Conservation (phyloP, 2,888 invertebrate species). For the Rhaphigaster nebulosa region DNA sequence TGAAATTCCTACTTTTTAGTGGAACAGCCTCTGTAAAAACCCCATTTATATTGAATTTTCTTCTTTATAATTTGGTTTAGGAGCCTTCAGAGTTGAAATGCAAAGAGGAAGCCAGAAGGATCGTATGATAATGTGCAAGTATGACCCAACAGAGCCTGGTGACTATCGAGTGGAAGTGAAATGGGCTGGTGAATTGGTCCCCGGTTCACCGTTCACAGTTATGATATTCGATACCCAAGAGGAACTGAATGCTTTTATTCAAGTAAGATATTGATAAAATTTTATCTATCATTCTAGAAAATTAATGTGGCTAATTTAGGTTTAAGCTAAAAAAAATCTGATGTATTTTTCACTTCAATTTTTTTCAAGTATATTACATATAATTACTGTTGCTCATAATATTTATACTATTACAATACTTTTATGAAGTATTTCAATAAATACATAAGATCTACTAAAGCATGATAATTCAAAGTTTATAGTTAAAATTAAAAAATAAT, state of each 20-base stretch:
- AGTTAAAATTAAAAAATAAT: too few species aligned
- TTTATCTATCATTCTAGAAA: neutral
- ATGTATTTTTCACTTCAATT: too few species aligned
- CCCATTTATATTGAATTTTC: neutral
- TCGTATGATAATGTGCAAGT: slow-evolving; percentile 96
- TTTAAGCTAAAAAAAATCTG: neutral
- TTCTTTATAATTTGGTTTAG: slow-evolving; percentile 67
- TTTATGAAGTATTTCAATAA: too few species aligned
- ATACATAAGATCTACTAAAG: too few species aligned
- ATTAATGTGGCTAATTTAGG: neutral
- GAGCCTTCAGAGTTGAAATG: slow-evolving; percentile 99
- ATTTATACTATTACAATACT: too few species aligned
- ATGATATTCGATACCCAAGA: slow-evolving; percentile 99
- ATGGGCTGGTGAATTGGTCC: slow-evolving; percentile 98
- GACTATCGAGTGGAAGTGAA: slow-evolving; percentile 97
- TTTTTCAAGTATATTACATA: too few species aligned
- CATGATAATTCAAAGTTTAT: too few species aligned
- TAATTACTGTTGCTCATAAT: too few species aligned
- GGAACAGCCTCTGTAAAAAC: too few species aligned
- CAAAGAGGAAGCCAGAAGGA: slow-evolving; percentile 98
- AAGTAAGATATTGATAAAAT: slow-evolving; percentile 68
- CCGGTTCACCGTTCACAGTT: slow-evolving; percentile 98
- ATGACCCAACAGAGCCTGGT: slow-evolving; percentile 98
- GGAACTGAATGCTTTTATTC: slow-evolving; percentile 79
- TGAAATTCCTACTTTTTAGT: neutral